Evolutionary conservation across 1,140 invertebrate genomes (phyloP), one percentile per base, ranked within the genome.

Genomic region (Hyposmocoma kahamanoa): DNA sequence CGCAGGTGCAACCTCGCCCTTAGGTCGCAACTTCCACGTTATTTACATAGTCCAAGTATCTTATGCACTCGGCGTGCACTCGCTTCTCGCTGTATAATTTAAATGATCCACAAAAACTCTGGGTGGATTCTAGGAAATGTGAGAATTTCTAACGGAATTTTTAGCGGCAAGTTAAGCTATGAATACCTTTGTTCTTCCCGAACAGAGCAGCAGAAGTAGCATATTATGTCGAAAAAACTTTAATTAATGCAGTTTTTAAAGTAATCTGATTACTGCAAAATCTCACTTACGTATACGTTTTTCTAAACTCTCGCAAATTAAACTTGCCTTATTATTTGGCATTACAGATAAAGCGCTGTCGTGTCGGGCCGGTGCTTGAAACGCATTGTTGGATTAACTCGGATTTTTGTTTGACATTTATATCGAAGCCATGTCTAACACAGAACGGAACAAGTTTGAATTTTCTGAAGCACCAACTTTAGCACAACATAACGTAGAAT

Each of bases 111-210:
- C 65, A 54, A 53, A 56, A 67, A 66, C 61, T 54, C 66, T 45
- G 63, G 60, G 57, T 63, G 67, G 69, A 72, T 74, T 70, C 59
- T 52, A 67, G 69, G 66, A 73, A 77, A 82, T 84, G 76, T 84
- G 81, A 82, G 81, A 84, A 84, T 67, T 72, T 75, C 59, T 82
- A 84, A 84, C 78, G 79, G 75, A 73, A 67, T 77, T 53, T 75
- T 67, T 73, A 64, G 38, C 32, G 45, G 56, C 42, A 42, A 56
- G 58, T 65, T 64, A 56, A 58, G 22, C 22, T 39, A 20, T 42
- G 22, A 43, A 42, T 50, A 41, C 39, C 21, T 21, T 50, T 42
- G 26, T 26, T 39, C 22, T 50, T 44, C 21, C 38, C 39, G 41
- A 49, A 42, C 38, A n/a, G n/a, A n/a, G n/a, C n/a, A n/a, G n/a